Evolutionary conservation across 2,113 vertebrate genomes (phyloP), one percentile per base, ranked within the genome.

Genomic region (Actinemys pallida): DNA sequence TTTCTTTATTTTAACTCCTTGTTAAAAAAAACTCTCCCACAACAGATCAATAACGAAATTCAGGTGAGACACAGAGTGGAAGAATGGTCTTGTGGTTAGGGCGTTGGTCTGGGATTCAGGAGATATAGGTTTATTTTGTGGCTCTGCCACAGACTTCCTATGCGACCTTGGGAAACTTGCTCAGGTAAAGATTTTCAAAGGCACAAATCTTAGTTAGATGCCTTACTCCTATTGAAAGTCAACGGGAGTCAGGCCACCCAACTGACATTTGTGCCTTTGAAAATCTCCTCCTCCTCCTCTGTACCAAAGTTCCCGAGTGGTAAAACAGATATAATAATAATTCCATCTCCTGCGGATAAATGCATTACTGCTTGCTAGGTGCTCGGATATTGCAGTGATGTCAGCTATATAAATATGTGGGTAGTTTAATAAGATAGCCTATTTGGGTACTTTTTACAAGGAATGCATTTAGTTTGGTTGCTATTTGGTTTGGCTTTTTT

Each of bases 251-350:
- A 75, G 83, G 4, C 1, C 2, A 2, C 59, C 90, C 27, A 85
- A 92, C 80, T 94, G 65, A 39, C 42, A 29, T 89, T 72, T 96
- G 84, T 94, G 86, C 54, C 27, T 93, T 92, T 76, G 89, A 80
- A 95, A 86, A 42, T n/a, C 19, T 35, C 19, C 85, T 57, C 75
- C 17, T 86, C 79, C 93, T 88, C 49, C 85, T 9, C 47, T 81
- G 0, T 75, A 10, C 8, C n/a, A 72, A 39, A 72, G 29, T 56
- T 89, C 54, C 81, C 9, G 17, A 75, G 4, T 56, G 25, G 62
- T 80, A 94, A 88, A 81, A 50, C 3, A 2, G 78, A 89, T 39
- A 65, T 22, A 72, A 20, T 69, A 19, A 69, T 69, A 69, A 39
- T 72, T 72, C n/a, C 65, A 39, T 90, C 83, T 83, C 47, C 76